Percentiles rank a stretch among this genome's conserved stretches.
phyloP scores from a whole-genome alignment of 2,797 vertebrate genomes.

The Moxostoma hubbsi region DNA sequence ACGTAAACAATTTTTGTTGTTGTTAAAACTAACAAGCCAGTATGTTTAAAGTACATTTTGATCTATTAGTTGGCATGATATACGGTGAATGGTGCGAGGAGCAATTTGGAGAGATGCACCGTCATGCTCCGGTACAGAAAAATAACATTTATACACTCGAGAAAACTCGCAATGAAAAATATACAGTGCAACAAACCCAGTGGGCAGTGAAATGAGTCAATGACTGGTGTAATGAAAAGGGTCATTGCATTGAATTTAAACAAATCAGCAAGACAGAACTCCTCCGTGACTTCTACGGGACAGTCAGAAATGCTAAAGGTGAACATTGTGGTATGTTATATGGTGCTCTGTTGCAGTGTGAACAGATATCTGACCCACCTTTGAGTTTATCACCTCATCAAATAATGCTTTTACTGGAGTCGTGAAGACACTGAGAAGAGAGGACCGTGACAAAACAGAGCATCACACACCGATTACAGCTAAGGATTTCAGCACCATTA shows the following conservation, averaged over 20 bases:
- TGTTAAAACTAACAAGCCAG: too few relatives aligned
- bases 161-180: not conserved
- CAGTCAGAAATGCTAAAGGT: not conserved
- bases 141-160: too few relatives aligned
- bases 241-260: not conserved
- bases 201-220: not conserved
- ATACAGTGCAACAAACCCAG: not conserved
- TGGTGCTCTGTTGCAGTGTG: not conserved
- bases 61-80: too few relatives aligned
- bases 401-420: not conserved
- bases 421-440: not conserved
- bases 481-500: not conserved
- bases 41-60: too few relatives aligned
- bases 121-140: too few relatives aligned
- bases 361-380: not conserved
- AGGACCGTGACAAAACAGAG: not conserved
- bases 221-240: not conserved
- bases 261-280: not conserved
- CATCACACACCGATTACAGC: not conserved
- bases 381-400: conserved; percentile 6
- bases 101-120: too few relatives aligned
- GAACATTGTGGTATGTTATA: not conserved
- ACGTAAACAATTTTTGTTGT: too few relatives aligned
- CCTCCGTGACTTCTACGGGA: not conserved
- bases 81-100: too few relatives aligned